These are phyloP conservation scores for Sitophilus oryzae DNA, from an alignment of 1,140 invertebrate genomes.

Conservation along the genomic window DNA sequence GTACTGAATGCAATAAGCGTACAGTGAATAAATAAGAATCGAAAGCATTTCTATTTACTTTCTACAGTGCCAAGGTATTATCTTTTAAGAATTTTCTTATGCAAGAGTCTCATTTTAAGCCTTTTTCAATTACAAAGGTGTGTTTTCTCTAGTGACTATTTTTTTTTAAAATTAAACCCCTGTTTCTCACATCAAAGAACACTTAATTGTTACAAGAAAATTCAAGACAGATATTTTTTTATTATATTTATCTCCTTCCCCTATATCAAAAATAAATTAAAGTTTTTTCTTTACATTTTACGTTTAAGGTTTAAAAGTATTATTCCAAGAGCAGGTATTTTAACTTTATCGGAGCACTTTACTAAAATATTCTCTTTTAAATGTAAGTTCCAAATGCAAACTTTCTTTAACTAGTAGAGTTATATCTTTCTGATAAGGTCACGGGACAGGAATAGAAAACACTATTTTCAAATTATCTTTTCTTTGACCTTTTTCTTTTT, in stretches of 20 bases:
- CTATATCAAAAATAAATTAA: no score
- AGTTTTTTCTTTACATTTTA: no score
- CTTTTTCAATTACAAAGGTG: no score
- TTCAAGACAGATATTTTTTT: no score
- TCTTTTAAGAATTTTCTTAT: no score
- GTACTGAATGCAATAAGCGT: neutral
- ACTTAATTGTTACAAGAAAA: no score
- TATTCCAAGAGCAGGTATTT: neutral
- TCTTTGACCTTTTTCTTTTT: slow-evolving; percentile 12
- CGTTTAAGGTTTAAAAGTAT: neutral
- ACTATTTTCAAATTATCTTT: slow-evolving; percentile 18
- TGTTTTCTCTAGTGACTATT: no score
- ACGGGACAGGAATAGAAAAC: slow-evolving; percentile 8
- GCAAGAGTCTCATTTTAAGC: no score
- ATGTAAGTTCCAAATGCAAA: slow-evolving; percentile 12
- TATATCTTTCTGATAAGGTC: slow-evolving; percentile 15
- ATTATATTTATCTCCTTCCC: no score
- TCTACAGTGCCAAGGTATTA: no score
- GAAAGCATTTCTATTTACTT: neutral
- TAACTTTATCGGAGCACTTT: neutral
- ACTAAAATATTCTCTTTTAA: slow-evolving; percentile 11
- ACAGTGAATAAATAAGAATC: neutral
- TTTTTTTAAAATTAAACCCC: no score
- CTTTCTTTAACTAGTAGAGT: slow-evolving; percentile 14
- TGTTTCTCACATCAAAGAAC: no score